Evolutionary conservation across 2,113 vertebrate species (phyloP), one percentile per base, ranked within the genome.

Genomic region (Caranx ignobilis): DNA sequence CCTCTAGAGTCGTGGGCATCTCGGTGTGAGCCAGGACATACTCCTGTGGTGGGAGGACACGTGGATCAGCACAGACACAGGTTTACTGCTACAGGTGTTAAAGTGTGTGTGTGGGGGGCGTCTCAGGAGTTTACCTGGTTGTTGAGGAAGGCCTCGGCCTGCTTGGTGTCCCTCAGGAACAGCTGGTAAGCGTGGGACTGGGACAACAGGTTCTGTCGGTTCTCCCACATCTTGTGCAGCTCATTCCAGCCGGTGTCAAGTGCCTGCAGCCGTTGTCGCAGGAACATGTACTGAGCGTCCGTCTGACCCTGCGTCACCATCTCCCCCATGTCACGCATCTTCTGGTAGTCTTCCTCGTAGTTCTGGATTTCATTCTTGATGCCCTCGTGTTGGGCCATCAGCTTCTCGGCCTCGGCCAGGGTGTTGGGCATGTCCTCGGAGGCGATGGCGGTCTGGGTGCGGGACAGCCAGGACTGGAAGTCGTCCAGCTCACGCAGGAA

Each of bases 211-310:
- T 95, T 99, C 85, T 99, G 98, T 39, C 98, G 95, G 87, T 99
- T 99, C 92, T 98, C 98, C 97, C 98, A 99, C 98, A 99, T 99
- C 88, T 97, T 98, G 94, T 97, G 97, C 15, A 99, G 97, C 78
- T 99, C 98, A 0, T 98, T 98, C 98, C 98, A 99, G 52, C 98
- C 98, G 0, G 97, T 99, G 91, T 99, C 96, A 52, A 99, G 93
- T 12, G 97, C 98, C 87, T 99, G 97, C 0, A 99, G 95, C 76
- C 98, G 91, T 89, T 99, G 98, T 5, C 96, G 94, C 12, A 99
- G 92, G 93, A 99, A 99, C 97, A 99, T 99, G 94, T 99, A 95
- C 95, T 99, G 98, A 3, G 97, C 96, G 0, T 99, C 98, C 0
- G 96, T 98, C 89, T 99, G 97, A 0, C 96, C 98, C 85, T 96